Evolutionary conservation across 30 jellyfish, hydroid and myxozoan genomes (phyloP).

Genomic region (Sanderia malayensis): DNA sequence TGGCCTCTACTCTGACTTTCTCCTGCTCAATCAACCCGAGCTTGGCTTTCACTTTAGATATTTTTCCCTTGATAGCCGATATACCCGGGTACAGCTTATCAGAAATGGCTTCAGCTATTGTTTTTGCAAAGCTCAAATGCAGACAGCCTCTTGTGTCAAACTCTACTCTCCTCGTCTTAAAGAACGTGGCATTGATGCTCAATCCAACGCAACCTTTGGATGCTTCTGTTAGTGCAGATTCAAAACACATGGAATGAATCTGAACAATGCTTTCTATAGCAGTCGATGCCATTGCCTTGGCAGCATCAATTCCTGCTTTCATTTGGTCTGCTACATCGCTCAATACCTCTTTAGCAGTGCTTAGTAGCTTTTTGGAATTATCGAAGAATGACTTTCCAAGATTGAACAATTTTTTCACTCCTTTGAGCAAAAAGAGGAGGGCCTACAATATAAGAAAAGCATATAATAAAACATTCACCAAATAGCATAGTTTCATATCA

Average conservation of each 20-base stretch:
- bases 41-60: constrained; percentile 37
- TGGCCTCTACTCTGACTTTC: constrained; percentile 44
- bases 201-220: constrained; percentile 72
- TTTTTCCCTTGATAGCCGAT: constrained; percentile 50
- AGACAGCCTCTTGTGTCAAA: constrained; percentile 60
- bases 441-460: constrained; percentile 20
- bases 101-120: constrained; percentile 55
- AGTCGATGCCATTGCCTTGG: constrained; percentile 58
- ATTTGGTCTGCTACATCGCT: constrained; percentile 32
- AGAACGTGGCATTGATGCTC: constrained; percentile 40
- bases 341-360: constrained; percentile 40
- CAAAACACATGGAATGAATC: constrained; percentile 67
- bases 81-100: constrained; percentile 78
- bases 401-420: constrained; percentile 47
- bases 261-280: constrained; percentile 54
- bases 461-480: too few relatives aligned
- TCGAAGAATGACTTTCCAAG: constrained; percentile 61
- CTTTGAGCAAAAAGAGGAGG: constrained; percentile 27
- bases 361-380: constrained; percentile 33
- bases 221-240: constrained; percentile 58
- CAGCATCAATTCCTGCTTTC: constrained; percentile 69
- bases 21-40: constrained; percentile 43
- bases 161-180: constrained; percentile 36
- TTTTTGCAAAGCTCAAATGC: constrained; percentile 64
- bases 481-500: too few relatives aligned